Conservation (phyloP, 2,888 invertebrate species). For the Lasius platythorax region DNA sequence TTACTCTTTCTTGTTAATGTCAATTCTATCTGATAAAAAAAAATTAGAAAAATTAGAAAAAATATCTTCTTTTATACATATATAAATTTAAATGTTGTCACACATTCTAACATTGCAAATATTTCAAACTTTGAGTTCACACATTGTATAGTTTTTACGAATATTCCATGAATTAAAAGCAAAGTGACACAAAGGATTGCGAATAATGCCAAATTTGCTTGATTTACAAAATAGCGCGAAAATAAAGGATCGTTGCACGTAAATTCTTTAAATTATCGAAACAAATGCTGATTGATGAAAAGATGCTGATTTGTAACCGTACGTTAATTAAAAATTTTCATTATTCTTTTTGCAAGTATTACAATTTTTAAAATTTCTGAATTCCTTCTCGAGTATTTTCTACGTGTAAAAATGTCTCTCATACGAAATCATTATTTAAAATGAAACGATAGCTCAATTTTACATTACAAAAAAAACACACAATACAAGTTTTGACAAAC, state of each 20-base stretch:
- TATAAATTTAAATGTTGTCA: conserved; percentile 1
- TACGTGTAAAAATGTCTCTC: neutral
- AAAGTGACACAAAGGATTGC: neutral
- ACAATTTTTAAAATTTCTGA: neutral
- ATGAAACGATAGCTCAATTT: neutral
- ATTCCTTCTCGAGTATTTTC: neutral
- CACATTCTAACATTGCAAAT: neutral
- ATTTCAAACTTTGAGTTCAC: neutral
- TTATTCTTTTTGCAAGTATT: neutral
- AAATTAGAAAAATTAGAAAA: neutral
- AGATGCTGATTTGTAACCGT: neutral
- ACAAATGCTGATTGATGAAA: neutral
- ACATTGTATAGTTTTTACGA: neutral
- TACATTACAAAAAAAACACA: neutral
- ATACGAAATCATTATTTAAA: neutral
- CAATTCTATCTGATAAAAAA: neutral
- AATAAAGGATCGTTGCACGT: neutral
- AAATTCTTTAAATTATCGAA: conserved; percentile 17
- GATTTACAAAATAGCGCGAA: neutral
- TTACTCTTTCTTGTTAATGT: neutral
- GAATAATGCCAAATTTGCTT: neutral
- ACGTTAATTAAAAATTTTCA: neutral
- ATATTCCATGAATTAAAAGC: conserved; percentile 14
- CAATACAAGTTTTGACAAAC: no score
- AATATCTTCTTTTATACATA: neutral